Conservation (phyloP, 2,113 vertebrate genomes). For the Nothoprocta perdicaria region DNA sequence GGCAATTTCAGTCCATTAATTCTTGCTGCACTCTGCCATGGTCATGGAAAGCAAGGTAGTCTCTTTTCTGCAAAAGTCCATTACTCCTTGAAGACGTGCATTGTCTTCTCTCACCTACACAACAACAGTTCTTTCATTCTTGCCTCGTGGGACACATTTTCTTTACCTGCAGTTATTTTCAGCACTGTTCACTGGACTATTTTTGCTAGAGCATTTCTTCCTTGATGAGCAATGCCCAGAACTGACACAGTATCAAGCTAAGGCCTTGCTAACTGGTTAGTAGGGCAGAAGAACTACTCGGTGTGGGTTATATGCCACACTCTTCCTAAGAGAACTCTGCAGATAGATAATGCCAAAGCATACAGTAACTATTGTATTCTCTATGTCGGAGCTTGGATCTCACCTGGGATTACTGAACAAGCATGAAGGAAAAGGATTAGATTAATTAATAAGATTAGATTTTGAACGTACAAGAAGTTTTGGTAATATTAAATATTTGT, state of each 20-base stretch:
- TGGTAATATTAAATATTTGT: not conserved
- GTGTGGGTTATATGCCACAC: not conserved
- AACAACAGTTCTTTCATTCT: not conserved
- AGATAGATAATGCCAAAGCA: not conserved
- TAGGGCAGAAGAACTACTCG: not conserved
- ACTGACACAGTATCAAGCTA: not conserved
- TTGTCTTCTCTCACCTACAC: not conserved
- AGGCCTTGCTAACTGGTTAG: not conserved
- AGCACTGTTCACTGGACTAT: not conserved
- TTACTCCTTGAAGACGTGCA: not conserved
- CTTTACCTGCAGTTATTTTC: not conserved
- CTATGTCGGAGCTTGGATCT: not conserved
- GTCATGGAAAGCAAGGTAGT: not conserved
- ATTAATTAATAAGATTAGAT: not conserved
- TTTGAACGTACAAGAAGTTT: not conserved
- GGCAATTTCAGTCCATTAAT: not conserved
- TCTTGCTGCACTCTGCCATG: not conserved
- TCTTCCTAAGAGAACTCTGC: not conserved
- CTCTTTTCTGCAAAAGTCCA: not conserved
- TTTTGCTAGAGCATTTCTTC: not conserved
- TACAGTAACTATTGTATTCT: not conserved
- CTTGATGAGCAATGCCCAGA: not conserved
- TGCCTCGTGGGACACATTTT: accelerated
- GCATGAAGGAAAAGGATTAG: not conserved
- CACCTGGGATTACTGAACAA: not conserved